Percentiles rank a stretch among this genome's conserved stretches.
These are phyloP conservation scores for Syrista parreyssii DNA, from an alignment of 2,888 invertebrate species.

Conservation along the genomic window DNA sequence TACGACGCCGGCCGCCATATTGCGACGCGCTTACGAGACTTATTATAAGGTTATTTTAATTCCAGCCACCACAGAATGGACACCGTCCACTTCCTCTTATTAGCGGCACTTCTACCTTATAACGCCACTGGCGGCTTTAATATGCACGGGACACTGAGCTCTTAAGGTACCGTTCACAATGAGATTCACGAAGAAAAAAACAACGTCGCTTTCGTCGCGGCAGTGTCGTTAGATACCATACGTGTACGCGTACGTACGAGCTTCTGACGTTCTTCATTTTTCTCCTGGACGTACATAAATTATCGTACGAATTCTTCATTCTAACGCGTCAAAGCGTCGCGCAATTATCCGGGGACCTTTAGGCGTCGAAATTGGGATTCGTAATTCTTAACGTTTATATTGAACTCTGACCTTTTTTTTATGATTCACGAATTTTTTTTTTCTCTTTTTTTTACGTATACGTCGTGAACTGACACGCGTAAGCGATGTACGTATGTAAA, in stretches of 20 bases:
- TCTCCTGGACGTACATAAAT: neutral
- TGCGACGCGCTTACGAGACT: constrained; percentile 16
- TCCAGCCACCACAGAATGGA: constrained; percentile 35
- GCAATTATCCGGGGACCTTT: neutral
- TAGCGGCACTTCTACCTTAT: constrained; percentile 2
- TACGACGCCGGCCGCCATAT: neutral
- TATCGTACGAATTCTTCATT: neutral
- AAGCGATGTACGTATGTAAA: neutral
- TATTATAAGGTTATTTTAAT: constrained; percentile 46
- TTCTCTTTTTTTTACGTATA: no score
- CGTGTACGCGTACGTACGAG: neutral
- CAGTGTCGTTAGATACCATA: neutral
- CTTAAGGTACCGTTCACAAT: neutral
- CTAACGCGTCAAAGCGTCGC: neutral
- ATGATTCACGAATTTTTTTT: neutral
- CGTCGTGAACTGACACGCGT: no score
- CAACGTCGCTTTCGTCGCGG: no score
- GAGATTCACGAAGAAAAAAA: neutral
- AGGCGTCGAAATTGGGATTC: neutral
- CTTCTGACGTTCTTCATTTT: neutral
- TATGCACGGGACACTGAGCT: neutral
- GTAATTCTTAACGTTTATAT: neutral
- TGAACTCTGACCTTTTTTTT: neutral
- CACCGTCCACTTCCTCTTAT: constrained; percentile 44
- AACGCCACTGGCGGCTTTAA: neutral